Evolutionary conservation across 2,797 vertebrate species (phyloP).

Genomic region (Rachycentron canadum): DNA sequence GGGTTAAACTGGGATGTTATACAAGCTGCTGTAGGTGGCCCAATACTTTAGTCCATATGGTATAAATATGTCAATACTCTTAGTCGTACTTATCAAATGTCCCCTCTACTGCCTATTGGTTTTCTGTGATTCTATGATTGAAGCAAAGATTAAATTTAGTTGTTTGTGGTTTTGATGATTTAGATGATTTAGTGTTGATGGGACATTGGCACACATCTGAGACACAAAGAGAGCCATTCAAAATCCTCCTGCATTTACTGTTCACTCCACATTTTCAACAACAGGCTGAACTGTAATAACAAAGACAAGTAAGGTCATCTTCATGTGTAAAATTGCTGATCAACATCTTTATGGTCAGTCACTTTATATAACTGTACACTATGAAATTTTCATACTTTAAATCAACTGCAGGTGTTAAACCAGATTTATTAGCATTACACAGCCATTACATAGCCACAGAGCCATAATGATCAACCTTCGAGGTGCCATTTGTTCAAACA

Average conservation of each 20-base stretch:
- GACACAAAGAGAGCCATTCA: not conserved
- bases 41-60: no score
- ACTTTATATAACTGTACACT: not conserved
- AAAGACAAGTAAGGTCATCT: no score
- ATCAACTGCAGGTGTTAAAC: slow-evolving; percentile 43
- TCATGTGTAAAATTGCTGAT: not conserved
- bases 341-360: no score
- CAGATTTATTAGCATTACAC: slow-evolving; percentile 69
- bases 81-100: no score
- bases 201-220: not conserved
- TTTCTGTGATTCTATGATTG: no score
- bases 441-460: slow-evolving; percentile 55
- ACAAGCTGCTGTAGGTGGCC: no score
- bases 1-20: no score
- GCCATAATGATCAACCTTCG: slow-evolving; percentile 42
- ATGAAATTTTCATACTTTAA: not conserved
- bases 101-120: no score
- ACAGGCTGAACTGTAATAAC: no score
- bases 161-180: no score
- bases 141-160: no score
- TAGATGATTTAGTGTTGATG: not conserved
- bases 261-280: not conserved
- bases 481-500: slow-evolving; percentile 62
- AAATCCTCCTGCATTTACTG: slow-evolving; percentile 7
- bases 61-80: no score